Evolutionary conservation across 2,113 vertebrate species (phyloP).

Genomic region (Pituophis catenifer): DNA sequence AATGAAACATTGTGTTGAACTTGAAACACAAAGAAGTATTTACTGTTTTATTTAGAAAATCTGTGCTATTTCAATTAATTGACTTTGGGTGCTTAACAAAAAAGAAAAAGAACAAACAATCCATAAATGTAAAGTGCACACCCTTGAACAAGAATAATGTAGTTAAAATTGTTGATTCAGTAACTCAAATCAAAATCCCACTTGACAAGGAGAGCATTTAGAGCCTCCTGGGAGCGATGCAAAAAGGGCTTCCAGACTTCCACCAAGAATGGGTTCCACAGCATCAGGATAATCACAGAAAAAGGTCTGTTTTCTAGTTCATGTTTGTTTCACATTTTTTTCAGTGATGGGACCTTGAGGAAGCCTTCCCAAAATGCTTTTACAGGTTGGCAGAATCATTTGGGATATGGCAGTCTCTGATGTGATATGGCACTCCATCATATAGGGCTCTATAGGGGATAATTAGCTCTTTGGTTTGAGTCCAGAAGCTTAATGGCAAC

Average conservation of each 20-base stretch:
- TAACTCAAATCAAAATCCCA: not conserved
- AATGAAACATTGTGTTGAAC: not conserved
- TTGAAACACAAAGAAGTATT: not conserved
- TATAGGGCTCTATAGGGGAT: not conserved
- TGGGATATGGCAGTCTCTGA: not conserved
- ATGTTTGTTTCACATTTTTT: not conserved
- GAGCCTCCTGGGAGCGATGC: not conserved
- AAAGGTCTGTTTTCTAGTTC: not conserved
- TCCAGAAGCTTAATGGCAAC: not conserved
- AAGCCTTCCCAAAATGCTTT: not conserved
- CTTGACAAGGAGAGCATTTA: not conserved
- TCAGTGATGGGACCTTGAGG: not conserved
- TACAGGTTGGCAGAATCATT: not conserved
- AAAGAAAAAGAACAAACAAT: not conserved
- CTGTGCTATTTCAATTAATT: not conserved
- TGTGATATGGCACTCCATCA: not conserved
- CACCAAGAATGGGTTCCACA: not conserved
- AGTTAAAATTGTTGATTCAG: not conserved
- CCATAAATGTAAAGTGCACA: not conserved
- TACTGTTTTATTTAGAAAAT: not conserved
- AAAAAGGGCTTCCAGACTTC: not conserved
- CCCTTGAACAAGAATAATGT: not conserved
- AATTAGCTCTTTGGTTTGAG: not conserved
- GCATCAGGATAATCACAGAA: not conserved
- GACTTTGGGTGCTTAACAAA: not conserved